These are phyloP conservation scores for Tachypleus tridentatus DNA, from an alignment of 1,140 invertebrate genomes.

Conservation along the genomic window DNA sequence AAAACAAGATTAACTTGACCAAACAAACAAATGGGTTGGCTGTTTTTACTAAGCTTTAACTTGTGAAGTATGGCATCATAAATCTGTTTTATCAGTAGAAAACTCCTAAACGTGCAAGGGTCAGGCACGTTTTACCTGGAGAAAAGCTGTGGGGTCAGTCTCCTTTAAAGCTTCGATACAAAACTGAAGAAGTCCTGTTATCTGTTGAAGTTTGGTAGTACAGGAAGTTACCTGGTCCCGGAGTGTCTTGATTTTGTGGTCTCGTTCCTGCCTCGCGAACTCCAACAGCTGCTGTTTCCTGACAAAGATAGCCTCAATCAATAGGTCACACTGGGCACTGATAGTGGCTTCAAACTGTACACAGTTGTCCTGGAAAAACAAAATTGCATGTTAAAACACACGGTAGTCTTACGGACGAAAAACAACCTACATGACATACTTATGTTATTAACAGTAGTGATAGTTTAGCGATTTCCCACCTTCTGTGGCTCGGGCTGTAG, in stretches of 20 bases:
- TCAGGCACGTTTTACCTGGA: conserved; percentile 50
- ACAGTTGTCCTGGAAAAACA: conserved; percentile 57
- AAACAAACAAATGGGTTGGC: no score
- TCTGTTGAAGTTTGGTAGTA: conserved; percentile 72
- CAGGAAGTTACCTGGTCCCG: conserved; percentile 73
- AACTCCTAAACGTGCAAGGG: no score
- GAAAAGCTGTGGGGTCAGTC: conserved; percentile 85
- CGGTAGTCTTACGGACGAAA: no score
- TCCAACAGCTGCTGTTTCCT: conserved; percentile 70
- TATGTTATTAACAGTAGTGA: no score
- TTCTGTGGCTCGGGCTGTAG: no score
- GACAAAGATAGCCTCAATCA: conserved; percentile 72
- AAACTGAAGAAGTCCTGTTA: conserved; percentile 90
- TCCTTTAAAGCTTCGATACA: conserved; percentile 98
- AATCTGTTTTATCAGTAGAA: no score
- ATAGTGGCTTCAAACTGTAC: conserved; percentile 67
- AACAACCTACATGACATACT: no score
- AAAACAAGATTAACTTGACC: no score
- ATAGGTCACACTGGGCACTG: conserved; percentile 67
- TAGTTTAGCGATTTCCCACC: no score
- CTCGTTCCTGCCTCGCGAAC: conserved; percentile 64
- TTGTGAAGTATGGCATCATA: no score
- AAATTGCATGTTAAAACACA: background rate
- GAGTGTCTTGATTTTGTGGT: conserved; percentile 60
- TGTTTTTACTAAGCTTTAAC: no score